Evolutionary conservation across 2,888 invertebrate genomes (phyloP).

Genomic region (Pristionchus mayeri): DNA sequence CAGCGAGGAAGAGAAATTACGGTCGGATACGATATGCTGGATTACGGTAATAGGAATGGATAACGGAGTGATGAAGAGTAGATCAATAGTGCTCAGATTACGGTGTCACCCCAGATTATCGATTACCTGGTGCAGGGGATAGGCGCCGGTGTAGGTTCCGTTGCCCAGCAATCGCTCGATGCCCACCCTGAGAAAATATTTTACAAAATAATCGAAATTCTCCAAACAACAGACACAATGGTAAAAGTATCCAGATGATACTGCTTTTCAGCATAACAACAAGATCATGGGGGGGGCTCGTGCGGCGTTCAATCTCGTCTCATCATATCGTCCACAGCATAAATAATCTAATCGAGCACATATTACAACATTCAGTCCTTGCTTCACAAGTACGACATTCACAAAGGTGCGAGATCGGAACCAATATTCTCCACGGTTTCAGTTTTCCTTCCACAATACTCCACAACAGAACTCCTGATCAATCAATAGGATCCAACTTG

Average conservation of each 20-base stretch:
- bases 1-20: background rate
- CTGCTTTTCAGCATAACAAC: background rate
- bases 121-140: conserved; percentile 90
- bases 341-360: no score
- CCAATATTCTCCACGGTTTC: no score
- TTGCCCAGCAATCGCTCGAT: conserved; percentile 89
- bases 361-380: background rate
- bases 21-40: background rate
- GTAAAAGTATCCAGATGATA: no score
- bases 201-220: background rate
- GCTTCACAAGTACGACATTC: background rate
- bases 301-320: no score
- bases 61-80: no score
- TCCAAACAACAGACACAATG: background rate
- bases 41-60: background rate
- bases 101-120: background rate
- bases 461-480: no score
- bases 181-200: conserved; percentile 81
- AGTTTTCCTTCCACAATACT: no score
- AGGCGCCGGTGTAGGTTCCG: conserved; percentile 87
- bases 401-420: no score
- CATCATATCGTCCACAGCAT: no score
- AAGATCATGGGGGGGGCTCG: background rate
- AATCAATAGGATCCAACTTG: background rate
- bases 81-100: no score